Evolutionary conservation across 2,888 invertebrate species (phyloP).

Genomic region (Caenorhabditis plicata): DNA sequence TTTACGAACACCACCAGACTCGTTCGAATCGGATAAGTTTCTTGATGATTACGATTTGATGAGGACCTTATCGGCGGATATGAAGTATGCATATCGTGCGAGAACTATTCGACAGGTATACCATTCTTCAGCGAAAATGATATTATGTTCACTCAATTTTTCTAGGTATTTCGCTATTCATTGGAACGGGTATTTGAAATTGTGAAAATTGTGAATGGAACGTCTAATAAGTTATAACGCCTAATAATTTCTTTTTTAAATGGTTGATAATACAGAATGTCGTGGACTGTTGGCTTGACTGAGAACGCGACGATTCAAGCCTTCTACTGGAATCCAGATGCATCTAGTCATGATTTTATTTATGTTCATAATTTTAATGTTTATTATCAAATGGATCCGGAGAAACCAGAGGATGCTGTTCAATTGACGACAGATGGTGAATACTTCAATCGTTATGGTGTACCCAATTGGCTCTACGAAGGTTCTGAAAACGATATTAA

Average conservation of each 20-base stretch:
- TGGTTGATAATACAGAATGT: too few species aligned
- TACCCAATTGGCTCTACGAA: conserved; percentile 50
- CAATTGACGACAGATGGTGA: conserved; percentile 36
- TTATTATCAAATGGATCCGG: conserved; percentile 48
- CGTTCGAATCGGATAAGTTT: conserved; percentile 3
- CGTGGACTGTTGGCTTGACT: conserved; percentile 28
- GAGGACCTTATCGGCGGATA: conserved; percentile 18
- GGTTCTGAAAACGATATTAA: conserved; percentile 6
- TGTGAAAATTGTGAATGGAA: conserved; percentile 24
- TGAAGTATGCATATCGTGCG: conserved; percentile 21
- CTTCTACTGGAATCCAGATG: conserved; percentile 43
- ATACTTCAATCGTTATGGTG: conserved; percentile 37
- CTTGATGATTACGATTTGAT: conserved; percentile 11
- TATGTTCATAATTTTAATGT: conserved; percentile 39
- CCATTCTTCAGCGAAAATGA: not conserved
- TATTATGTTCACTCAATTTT: not conserved
- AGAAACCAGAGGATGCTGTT: conserved; percentile 30
- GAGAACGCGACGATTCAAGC: conserved; percentile 33
- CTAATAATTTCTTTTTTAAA: conserved; percentile 5
- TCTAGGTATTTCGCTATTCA: conserved; percentile 38
- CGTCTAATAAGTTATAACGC: not conserved
- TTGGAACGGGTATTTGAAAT: conserved; percentile 26
- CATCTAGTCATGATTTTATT: conserved; percentile 34
- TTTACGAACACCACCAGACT: not conserved
- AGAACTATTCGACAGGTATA: conserved; percentile 21